These are phyloP conservation scores for Theristus sp. DNA, from an alignment of 2,888 invertebrate genomes.

Conservation along the genomic window DNA sequence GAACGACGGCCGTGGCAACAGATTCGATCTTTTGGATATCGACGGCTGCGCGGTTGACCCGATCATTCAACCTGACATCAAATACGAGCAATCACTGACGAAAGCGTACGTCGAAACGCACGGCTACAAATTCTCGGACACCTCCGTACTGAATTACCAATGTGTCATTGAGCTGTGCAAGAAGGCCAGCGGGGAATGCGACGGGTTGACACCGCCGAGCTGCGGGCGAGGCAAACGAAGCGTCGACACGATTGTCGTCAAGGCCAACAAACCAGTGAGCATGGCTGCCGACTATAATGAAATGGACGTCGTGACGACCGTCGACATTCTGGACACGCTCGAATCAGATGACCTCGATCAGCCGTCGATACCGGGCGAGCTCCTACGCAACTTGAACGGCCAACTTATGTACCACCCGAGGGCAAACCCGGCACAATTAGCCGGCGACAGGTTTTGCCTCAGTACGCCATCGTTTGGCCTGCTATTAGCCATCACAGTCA, in stretches of 20 bases:
- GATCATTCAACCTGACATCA: slow-evolving; percentile 21
- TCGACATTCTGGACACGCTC: slow-evolving; percentile 12
- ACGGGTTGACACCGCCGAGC: slow-evolving; percentile 18
- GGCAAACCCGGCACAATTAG: neutral
- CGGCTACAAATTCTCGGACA: slow-evolving; percentile 22
- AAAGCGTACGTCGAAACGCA: slow-evolving; percentile 20
- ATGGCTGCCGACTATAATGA: neutral
- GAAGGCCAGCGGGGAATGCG: slow-evolving; percentile 17
- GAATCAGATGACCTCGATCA: slow-evolving; percentile 3
- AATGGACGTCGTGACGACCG: slow-evolving; percentile 10
- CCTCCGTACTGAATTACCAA: slow-evolving; percentile 21
- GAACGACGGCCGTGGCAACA: slow-evolving; percentile 19
- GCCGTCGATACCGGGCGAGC: neutral
- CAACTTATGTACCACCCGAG: neutral
- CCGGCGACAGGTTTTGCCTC: slow-evolving; percentile 5
- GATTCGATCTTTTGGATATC: slow-evolving; percentile 22
- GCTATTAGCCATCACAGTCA: slow-evolving; percentile 6
- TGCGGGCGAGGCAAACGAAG: slow-evolving; percentile 11
- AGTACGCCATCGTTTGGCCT: slow-evolving; percentile 8
- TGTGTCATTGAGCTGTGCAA: slow-evolving; percentile 23
- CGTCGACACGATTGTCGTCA: slow-evolving; percentile 1
- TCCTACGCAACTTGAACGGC: slow-evolving; percentile 1
- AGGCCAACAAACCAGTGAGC: neutral
- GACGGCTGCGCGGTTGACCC: slow-evolving; percentile 24
- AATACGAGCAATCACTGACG: slow-evolving; percentile 13